Base-by-base conservation (phyloP, 2,888 invertebrate genomes). In the Drosophila multiciliata region DNA sequence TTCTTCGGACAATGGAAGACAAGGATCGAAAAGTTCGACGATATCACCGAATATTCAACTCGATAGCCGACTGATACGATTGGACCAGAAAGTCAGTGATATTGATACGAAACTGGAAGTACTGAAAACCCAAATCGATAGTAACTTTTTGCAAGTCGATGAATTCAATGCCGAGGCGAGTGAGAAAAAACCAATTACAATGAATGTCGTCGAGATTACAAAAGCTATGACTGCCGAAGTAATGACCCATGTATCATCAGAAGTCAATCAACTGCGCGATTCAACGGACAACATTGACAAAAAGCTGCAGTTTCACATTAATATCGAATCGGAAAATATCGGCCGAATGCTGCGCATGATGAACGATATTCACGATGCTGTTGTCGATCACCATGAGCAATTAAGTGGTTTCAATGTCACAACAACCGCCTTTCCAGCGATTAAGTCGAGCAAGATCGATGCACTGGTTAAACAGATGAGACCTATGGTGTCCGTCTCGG, bases 121-220 rank as follows among this genome's bases (percentile, higher is more conserved):
- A 45, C 93, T 97, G 62, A 97, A 97, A 92, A 96, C 95, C 90
- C 97, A 97, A 93, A 95, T 97, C 82, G 97, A 97, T 90, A 96
- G 95, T 89, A 97, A 97, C 91, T 96, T 96, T 89, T 93, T 97
- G 68, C 96, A 96, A 64, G 95, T 95, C 20, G 97, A 97, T 89
- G 97, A 97, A 87, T 96, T 97, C 73, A 97, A 97, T 89, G 97
- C 96, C 1, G 97, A 97, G 92, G 97, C 97, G 0, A 97, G 97
- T 88, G 97, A 97, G 93, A 97, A 97, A 93, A 97, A 97, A 90
- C 96, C 97, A 2, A 95, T 97, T 55, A 97, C 96, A 91, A 95
- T 97, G 94, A 97, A 97, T 91, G 96, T 96, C 17, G 95, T 96
- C 61, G 97, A 97, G 93, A 96, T 97, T 69, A 96, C 97, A 3